Base-by-base conservation (phyloP, 2,797 vertebrate genomes). In the Sebastes glaucus region DNA sequence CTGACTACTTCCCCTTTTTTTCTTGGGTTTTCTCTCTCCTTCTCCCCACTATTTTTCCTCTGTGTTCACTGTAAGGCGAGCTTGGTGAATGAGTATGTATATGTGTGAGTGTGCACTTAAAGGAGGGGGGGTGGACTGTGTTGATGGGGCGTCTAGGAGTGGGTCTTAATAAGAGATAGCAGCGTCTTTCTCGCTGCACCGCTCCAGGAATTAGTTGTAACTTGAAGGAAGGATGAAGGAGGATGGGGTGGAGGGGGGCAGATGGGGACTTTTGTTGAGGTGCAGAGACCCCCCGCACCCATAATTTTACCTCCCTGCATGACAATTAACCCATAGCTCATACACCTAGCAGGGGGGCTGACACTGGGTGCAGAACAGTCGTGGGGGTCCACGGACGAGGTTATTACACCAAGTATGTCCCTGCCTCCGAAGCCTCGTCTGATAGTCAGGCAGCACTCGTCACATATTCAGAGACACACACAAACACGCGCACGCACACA, bases 151-250 rank as follows among this genome's bases (percentile, higher is more conserved):
- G 90, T 92, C 93, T 92, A 81, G 88, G 83, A 91, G 90, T 83
- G 91, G 88, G 91, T 95, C 93, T 95, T 95, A 94, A 93, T 91
- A 93, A 92, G 91, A 94, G 94, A 94, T 95, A 95, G 92, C 87
- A 46, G 87, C 80, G 85, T 87, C 93, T 93, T 92, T 89, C 89
- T 94, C 78, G 22, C 91, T 85, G 89, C 84, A 90, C 89, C 85
- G 88, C 91, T 94, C 87, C 88, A 92, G 92, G 93, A 95, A 95
- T 95, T 94, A 95, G 93, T 88, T 89, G 92, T 88, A 92, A 95
- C 92, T 93, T 93, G 87, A 93, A 91, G 89, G 91, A 82, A 87
- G 85, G 93, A 91, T 94, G 92, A 92, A 88, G 84, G 35, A 57
- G 80, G 87, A 83, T 85, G 71, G 64, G 32, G 30, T 42, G 38